Conservation (phyloP, 2,797 vertebrate genomes). For the Lutjanus argentimaculatus region DNA sequence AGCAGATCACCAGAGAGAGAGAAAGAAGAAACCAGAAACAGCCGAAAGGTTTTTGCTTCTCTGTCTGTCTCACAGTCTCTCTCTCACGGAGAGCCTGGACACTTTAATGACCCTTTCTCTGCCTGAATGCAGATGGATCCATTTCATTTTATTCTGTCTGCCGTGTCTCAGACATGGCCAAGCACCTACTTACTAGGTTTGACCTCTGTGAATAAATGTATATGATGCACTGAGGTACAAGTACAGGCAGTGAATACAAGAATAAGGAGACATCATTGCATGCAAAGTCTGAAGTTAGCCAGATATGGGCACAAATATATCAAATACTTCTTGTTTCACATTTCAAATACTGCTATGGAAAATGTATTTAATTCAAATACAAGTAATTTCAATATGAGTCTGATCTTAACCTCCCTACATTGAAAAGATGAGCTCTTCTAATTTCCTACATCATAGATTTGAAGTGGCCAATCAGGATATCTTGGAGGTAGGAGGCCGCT, state of each 20-base stretch:
- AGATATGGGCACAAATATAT: too few relatives aligned
- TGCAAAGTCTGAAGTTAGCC: slow-evolving; percentile 52
- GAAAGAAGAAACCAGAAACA: slow-evolving; percentile 35
- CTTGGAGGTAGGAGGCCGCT: too few relatives aligned
- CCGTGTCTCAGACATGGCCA: slow-evolving; percentile 33
- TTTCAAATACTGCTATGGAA: too few relatives aligned
- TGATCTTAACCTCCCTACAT: too few relatives aligned
- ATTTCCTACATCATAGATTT: too few relatives aligned
- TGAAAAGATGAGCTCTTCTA: too few relatives aligned
- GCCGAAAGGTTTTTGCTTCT: slow-evolving; percentile 37
- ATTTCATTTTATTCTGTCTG: slow-evolving; percentile 67
- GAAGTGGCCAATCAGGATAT: too few relatives aligned
- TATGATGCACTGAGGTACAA: slow-evolving; percentile 56
- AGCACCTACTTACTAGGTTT: slow-evolving; percentile 41
- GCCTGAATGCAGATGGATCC: slow-evolving; percentile 68
- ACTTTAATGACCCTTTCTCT: slow-evolving; percentile 66
- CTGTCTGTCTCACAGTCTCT: slow-evolving; percentile 15
- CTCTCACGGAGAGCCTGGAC: slow-evolving; percentile 39
- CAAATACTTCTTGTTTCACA: too few relatives aligned
- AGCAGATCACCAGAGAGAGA: slow-evolving; percentile 37
- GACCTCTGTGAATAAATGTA: slow-evolving; percentile 76
- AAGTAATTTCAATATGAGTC: too few relatives aligned
- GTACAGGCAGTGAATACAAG: slow-evolving; percentile 43
- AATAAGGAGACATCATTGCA: slow-evolving; percentile 19
- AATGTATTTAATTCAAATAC: too few relatives aligned